phyloP scores from a whole-genome alignment of 2,797 vertebrate species.

The Ctenopoma multispine region DNA sequence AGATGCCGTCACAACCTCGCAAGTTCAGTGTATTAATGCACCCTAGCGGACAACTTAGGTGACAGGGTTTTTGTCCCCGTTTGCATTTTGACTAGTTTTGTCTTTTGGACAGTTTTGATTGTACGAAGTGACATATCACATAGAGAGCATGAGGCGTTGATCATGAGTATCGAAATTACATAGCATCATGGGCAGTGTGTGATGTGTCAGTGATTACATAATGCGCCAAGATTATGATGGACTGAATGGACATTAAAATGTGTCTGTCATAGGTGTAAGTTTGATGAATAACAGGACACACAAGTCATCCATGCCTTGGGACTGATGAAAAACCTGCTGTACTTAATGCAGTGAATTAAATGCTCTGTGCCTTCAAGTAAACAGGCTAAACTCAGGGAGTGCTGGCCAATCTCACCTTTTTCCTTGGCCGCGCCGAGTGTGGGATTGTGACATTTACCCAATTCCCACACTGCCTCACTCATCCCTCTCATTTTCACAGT shows the following conservation, averaged over 20 bases:
- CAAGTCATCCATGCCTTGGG: conserved; percentile 17
- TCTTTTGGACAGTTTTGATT: conserved; percentile 1
- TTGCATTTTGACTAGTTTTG: not conserved
- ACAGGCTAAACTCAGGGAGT: conserved; percentile 69
- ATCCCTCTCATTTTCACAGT: conserved; percentile 78
- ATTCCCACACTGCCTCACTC: conserved; percentile 84
- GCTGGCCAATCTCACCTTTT: conserved; percentile 52
- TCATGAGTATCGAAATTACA: not conserved
- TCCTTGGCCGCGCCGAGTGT: conserved; percentile 76
- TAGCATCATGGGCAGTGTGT: not conserved
- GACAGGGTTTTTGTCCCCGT: not conserved
- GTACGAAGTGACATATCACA: not conserved
- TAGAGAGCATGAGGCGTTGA: not conserved
- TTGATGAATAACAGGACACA: conserved; percentile 31
- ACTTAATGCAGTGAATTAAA: conserved; percentile 38
- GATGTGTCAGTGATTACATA: conserved; percentile 1
- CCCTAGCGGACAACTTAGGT: conserved; percentile 51
- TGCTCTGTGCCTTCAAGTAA: conserved; percentile 54
- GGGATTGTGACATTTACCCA: conserved; percentile 84
- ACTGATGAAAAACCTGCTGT: conserved; percentile 65
- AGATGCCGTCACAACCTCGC: not conserved
- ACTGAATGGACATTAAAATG: not conserved
- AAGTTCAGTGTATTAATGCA: conserved; percentile 31
- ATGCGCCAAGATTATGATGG: conserved; percentile 1
- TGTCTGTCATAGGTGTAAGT: not conserved